Base-by-base conservation (phyloP, 2,888 invertebrate species). In the Elmis aenea region DNA sequence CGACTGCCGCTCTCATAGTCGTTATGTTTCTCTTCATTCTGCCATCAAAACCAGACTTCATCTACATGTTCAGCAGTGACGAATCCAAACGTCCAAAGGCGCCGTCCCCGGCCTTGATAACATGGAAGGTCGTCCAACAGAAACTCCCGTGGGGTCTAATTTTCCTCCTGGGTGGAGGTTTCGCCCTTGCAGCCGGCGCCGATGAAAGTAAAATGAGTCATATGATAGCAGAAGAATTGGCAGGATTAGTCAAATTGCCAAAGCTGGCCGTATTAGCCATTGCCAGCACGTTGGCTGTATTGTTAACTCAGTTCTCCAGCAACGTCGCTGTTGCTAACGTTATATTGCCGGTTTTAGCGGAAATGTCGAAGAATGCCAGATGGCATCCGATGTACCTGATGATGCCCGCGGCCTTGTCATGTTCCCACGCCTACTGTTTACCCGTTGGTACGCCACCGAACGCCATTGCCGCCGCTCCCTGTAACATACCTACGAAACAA, bases 401-500 rank as follows among this genome's bases (percentile, higher is more conserved):
- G 82, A 72, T 93, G 52, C 92, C 94, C 1, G 89, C 90, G 0
- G 79, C 92, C 0, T 70, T 94, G 13, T 85, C 89, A 2, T 90
- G 91, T 62, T 92, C 92, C 33, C 91, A 91, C 73, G 91, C 88
- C 5, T 89, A 93, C 75, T 91, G 91, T 75, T 75, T 95, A 66
- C 94, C 93, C 0, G 93, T 94, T 8, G 93, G 92, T 27, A 94
- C 94, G 0, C 93, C 94, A 2, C 93, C 94, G 9, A 95, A 95
- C 68, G 94, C 95, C 2, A 88, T 96, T 40, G 92, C 88, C 0
- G 87, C 87, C 11, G 86, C 85, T 1, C 85, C 86, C 6, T 85
- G 85, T 2, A 80, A 82, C 53, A 87, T 90, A 68, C 79, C 77
- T 46, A 85, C 86, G 4, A 75, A 77, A 39, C 85, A 87, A 55